Base-by-base conservation (phyloP, 2,888 invertebrate genomes). In the Julus scandinavius region DNA sequence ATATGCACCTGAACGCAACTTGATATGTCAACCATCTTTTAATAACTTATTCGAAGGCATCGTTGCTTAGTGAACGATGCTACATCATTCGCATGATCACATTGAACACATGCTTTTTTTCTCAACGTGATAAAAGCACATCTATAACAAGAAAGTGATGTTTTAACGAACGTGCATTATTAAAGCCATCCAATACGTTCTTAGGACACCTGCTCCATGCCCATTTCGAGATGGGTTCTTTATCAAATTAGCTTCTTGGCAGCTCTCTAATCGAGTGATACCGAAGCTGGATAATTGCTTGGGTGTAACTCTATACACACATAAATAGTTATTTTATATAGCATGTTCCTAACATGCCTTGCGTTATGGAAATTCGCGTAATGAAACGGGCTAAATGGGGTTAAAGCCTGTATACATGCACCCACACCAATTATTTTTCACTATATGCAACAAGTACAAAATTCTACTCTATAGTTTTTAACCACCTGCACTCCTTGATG, bases 1-100 rank as follows among this genome's bases (percentile, higher is more conserved):
- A 72, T 72, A 29, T 72, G 72, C 72, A 72, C 72, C 72, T 72
- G 72, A 72, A 72, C 72, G 72, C 72, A 29, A 29, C 72, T 20
- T 29, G 72, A 72, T 72, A 72, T 29, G 29, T 72, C 72, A 72
- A 72, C 72, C 72, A 20, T 72, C 20, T 72, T 72, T 72, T 72
- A 29, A 72, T 72, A 72, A 20, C 72, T 72, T 72, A 72, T 72
- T 72, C 72, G 72, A 63, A n/a, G 58, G 58, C 58, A n/a, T 17
- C 58, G 58, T 63, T 63, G 58, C 58, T 63, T 29, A 2, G 72
- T 9, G 29, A 72, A 29, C 9, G 72, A 20, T 29, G 29, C 72
- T 72, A 29, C 29, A 15, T 54, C 72, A 72, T 72, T 72, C 72
- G 72, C 72, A 63, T 63, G 58, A 72, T 72, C 72, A 72, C 29